Percentiles rank a stretch among this genome's conserved stretches.
Evolutionary conservation across 2,888 invertebrate genomes (phyloP).

Genomic region (Molanna angustata): DNA sequence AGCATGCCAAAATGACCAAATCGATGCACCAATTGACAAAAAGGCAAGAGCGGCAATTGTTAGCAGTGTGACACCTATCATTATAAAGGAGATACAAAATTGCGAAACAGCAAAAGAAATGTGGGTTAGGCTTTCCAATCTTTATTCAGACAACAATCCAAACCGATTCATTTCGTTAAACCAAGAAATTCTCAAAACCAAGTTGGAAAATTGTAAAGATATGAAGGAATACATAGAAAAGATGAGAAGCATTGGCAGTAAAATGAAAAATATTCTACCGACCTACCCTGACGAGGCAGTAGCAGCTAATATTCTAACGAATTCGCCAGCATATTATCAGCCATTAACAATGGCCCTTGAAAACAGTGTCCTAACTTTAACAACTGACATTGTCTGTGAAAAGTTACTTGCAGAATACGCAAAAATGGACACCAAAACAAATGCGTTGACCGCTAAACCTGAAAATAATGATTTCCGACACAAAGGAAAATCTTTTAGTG

Average conservation of each 20-base stretch:
- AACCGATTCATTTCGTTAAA: not conserved
- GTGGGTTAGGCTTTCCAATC: not conserved
- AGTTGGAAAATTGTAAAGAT: not conserved
- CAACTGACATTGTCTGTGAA: slow-evolving; percentile 5
- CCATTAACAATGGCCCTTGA: slow-evolving; percentile 1
- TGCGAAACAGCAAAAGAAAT: slow-evolving; percentile 3
- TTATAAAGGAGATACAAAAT: not conserved
- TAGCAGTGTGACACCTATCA: not conserved
- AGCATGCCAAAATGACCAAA: not conserved
- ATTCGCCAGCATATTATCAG: slow-evolving; percentile 1
- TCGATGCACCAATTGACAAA: not conserved
- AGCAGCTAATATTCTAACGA: slow-evolving; percentile 1
- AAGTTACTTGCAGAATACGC: slow-evolving; percentile 1
- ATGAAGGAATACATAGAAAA: slow-evolving; percentile 3
- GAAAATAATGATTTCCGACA: not conserved
- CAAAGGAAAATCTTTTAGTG: not conserved
- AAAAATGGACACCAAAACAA: not conserved
- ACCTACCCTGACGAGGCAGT: not conserved
- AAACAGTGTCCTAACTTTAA: not conserved
- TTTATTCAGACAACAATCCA: not conserved
- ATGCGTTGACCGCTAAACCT: not conserved
- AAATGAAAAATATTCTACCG: not conserved
- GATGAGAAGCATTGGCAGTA: slow-evolving; percentile 1
- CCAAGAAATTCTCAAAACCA: not conserved
- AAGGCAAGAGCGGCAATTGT: slow-evolving; percentile 1